phyloP scores from a whole-genome alignment of 1,140 invertebrate genomes.

The Wasmannia auropunctata region DNA sequence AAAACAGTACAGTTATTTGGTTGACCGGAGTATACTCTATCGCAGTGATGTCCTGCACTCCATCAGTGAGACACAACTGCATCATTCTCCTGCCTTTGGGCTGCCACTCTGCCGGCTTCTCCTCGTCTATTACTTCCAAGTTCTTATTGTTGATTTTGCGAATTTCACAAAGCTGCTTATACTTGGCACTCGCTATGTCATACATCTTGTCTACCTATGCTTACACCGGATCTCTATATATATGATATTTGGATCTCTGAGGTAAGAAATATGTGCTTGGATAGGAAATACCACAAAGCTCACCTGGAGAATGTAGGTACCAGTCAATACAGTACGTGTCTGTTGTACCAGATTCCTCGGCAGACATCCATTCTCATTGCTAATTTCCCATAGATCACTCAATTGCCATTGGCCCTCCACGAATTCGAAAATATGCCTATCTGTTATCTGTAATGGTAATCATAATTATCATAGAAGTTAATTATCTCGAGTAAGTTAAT shows the following conservation, averaged over 20 bases:
- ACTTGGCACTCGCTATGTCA: constrained; percentile 87
- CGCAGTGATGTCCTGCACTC: constrained; percentile 88
- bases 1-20: constrained; percentile 84
- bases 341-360: constrained; percentile 84
- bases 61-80: constrained; percentile 91
- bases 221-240: constrained; percentile 18
- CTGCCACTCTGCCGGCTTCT: constrained; percentile 81
- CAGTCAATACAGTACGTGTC: constrained; percentile 83
- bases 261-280: neutral
- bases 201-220: constrained; percentile 85
- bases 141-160: constrained; percentile 86
- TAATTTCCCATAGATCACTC: constrained; percentile 87
- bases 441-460: constrained; percentile 34
- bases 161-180: constrained; percentile 88
- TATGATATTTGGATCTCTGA: neutral
- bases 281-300: neutral
- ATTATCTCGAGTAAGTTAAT: neutral
- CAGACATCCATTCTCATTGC: constrained; percentile 85
- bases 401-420: constrained; percentile 87
- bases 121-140: constrained; percentile 84
- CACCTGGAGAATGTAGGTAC: constrained; percentile 88
- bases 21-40: constrained; percentile 89
- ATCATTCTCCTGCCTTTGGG: constrained; percentile 87
- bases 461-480: neutral
- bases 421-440: constrained; percentile 77